Evolutionary conservation across 2,797 vertebrate genomes (phyloP).

Genomic region (Pelobates cultripes): DNA sequence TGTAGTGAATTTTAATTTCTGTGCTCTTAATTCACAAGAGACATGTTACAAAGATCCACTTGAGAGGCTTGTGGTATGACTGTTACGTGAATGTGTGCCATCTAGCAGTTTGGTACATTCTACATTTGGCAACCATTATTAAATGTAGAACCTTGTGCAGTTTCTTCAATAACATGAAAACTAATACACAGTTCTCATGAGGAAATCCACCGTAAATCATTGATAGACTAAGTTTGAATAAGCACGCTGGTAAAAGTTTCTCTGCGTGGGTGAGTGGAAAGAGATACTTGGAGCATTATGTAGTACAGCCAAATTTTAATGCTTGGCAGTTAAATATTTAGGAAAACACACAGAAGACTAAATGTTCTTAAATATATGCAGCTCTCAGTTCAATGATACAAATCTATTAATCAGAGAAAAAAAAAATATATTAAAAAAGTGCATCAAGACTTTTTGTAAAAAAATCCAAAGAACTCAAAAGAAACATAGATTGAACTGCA

Average conservation of each 20-base stretch:
- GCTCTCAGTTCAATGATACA: constrained; percentile 4
- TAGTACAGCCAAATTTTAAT: constrained; percentile 30
- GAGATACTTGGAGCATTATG: constrained; percentile 20
- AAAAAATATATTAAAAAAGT: background rate
- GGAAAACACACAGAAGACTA: constrained; percentile 10
- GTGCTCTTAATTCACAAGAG: background rate
- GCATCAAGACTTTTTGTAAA: no score
- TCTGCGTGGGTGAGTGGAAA: constrained; percentile 33
- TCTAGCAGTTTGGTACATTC: background rate
- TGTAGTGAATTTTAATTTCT: constrained; percentile 11
- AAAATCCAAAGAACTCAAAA: no score
- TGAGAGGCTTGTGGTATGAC: no score
- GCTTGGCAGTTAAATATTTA: constrained; percentile 11
- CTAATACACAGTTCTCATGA: background rate
- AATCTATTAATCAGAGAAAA: constrained; percentile 2
- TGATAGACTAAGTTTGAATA: background rate
- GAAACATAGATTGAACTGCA: no score
- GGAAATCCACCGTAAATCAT: constrained; percentile 7
- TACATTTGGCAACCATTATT: background rate
- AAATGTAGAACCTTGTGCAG: background rate
- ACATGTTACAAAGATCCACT: constrained; percentile 15
- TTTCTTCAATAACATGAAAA: constrained; percentile 11
- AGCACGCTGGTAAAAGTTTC: constrained; percentile 5
- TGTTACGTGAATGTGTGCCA: background rate
- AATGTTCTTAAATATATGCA: constrained; percentile 32